Evolutionary conservation across 2,888 invertebrate species (phyloP).

Genomic region (Amblyjoppa fuscipennis): DNA sequence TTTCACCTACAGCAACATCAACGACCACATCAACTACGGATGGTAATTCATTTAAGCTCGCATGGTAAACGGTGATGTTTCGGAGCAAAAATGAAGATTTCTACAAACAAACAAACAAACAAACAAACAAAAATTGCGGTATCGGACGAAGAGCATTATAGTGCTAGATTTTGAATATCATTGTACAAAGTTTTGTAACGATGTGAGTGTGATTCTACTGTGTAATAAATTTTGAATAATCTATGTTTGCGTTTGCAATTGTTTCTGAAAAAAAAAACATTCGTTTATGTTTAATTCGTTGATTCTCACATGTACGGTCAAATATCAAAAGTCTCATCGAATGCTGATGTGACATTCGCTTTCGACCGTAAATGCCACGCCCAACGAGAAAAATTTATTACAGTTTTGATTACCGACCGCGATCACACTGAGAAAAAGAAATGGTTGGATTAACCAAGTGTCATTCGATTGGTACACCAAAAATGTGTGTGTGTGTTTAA

Average conservation of each 20-base stretch:
- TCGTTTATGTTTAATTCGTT: too few species aligned
- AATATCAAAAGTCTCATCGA: not conserved
- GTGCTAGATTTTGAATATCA: not conserved
- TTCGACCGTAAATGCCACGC: not conserved
- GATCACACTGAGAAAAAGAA: not conserved
- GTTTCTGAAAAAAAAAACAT: not conserved
- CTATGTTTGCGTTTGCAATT: conserved; percentile 3
- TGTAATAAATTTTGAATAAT: conserved; percentile 58
- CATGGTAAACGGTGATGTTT: not conserved
- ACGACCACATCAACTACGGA: conserved; percentile 71
- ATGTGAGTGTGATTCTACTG: conserved; percentile 37
- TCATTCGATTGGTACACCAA: too few species aligned
- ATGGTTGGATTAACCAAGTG: too few species aligned
- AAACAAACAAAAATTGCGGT: too few species aligned
- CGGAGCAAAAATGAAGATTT: not conserved
- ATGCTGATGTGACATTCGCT: too few species aligned
- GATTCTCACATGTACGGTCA: not conserved
- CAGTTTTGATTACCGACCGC: not conserved
- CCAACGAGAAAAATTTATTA: not conserved
- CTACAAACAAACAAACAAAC: too few species aligned
- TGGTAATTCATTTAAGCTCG: conserved; percentile 61
- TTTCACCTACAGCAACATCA: conserved; percentile 70
- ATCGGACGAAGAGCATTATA: conserved; percentile 6
- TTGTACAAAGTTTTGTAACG: conserved; percentile 58
- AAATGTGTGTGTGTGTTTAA: too few species aligned